Base-by-base conservation (phyloP, 2,113 vertebrate species). In the Siphamia tubifer region DNA sequence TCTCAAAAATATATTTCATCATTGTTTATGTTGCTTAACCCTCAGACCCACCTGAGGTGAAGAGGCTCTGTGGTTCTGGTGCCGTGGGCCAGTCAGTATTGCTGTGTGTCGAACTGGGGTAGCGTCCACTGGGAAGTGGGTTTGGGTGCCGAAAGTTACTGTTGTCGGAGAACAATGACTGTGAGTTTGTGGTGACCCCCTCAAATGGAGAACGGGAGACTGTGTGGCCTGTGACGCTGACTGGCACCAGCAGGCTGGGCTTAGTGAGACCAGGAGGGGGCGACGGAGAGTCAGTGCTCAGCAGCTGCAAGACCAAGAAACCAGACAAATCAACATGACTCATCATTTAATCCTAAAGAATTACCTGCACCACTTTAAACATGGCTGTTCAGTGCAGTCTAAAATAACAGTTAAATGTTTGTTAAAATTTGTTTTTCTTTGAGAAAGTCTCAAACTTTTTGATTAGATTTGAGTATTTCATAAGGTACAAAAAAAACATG, bases 141-240 rank as follows among this genome's bases (percentile, higher is more conserved):
- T 99, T 99, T 69, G 97, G 98, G 83, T 99, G 98, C 76, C 97
- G 94, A 75, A 99, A 99, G 81, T 94, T 94, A 61, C 92, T 93
- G 93, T 98, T 99, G 94, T 98, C 97, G 83, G 98, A 99, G 86
- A 99, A 99, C 67, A 99, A 94, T 0, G 98, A 99, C 91, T 99
- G 98, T 71, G 98, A 99, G 91, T 99, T 97, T 51, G 98, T 96
- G 53, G 96, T 93, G 21, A 96, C 96, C 16, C 97, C 98, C 90
- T 98, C 96, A 57, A 99, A 99, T 43, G 98, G 98, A 0, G 98
- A 99, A 60, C 98, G 94, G 32, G 95, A n/a, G n/a, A n/a, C 94
- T 67, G 94, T 94, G 90, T 96, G 95, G 91, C 97, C 96, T 30
- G 95, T 94, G 92, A 96, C 92, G 72, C 93, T 98, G 92, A 98